Base-by-base conservation (phyloP, 2,888 invertebrate genomes). In the Deilephila porcellus region DNA sequence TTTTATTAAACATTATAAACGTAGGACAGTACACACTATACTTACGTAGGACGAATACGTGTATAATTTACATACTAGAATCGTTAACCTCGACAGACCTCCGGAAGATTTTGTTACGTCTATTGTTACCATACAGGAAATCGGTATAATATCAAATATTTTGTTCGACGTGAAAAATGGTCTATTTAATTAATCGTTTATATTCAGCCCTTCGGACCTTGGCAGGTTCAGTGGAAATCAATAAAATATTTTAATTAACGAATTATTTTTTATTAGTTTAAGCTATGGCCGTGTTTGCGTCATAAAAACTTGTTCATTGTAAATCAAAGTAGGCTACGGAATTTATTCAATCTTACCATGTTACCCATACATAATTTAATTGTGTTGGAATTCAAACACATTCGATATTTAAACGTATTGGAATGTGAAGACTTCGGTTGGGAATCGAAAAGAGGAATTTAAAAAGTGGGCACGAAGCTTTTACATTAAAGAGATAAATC, bases 131-230 rank as follows among this genome's bases (percentile, higher is more conserved):
- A 56, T n/a, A 56, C n/a, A 56, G 56, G 17, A n/a, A 7, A 56
- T n/a, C 56, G n/a, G 56, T 45, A 45, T 45, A 45, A 56, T 19
- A 56, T 56, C 56, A n/a, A n/a, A n/a, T 56, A 19, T 2, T 56
- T n/a, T 5, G 3, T 0, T 19, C 4, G 56, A 56, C 4, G n/a
- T n/a, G 52, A 56, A 45, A 45, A 45, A 45, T 45, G 11, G 3
- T 45, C 56, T n/a, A 56, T 56, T 56, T 56, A 56, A 56, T 56
- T 56, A n/a, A 56, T n/a, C 56, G 56, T 56, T 56, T n/a, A 56
- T n/a, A 56, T n/a, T 17, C n/a, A 56, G 56, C 56, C 56, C 56
- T 56, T 56, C 6, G n/a, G n/a, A 56, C 17, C 56, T 56, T 56
- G 56, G n/a, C 14, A n/a, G 19, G 5, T n/a, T n/a, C 6, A 45